Base-by-base conservation (phyloP, 2,797 vertebrate genomes). In the Pangasius mekongensis region DNA sequence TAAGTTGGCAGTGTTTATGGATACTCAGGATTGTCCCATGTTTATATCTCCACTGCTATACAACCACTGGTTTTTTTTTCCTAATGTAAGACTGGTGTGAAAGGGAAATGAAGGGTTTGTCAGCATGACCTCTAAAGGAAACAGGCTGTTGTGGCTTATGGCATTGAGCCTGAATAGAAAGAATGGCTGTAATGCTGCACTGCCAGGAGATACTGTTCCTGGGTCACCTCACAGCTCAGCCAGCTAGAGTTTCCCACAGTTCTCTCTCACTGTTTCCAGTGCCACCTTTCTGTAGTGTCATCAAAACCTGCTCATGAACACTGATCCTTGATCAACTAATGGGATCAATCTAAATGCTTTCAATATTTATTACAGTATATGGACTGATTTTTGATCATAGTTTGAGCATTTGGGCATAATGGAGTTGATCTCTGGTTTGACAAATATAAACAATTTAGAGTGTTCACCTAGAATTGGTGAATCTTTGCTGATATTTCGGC, bases 161-260 rank as follows among this genome's bases (percentile, higher is more conserved):
- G 81, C 71, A 81, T 27, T 74, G 43, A 85, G 86, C 62, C 74
- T 66, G 73, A 86, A 80, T 33, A 58, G 43, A 54, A 80, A 87
- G 83, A 82, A 36, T 11, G 81, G 62, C 24, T 86, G 86, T 86
- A 88, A 91, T 85, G 43, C 74, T 82, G 89, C 87, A 87, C 89
- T 85, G 89, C 67, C 74, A 90, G 60, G 76, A 43, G 78, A 90
- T 86, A 91, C 84, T 78, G 54, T 77, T 89, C 89, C 86, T 52
- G 80, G 87, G 62, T 86, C 67, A 85, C 74, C 62, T 56, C 83
- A 18, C 66, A n/a, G n/a, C 74, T n/a, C 58, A 66, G 58, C 47
- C 71, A 78, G 89, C 86, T 92, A 33, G 84, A 88, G 84, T 91
- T 92, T 92, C 90, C 84, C 84, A 88, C 81, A 87, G 64, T 81